phyloP scores from a whole-genome alignment of 2,113 vertebrate species.

The Tor tambroides region DNA sequence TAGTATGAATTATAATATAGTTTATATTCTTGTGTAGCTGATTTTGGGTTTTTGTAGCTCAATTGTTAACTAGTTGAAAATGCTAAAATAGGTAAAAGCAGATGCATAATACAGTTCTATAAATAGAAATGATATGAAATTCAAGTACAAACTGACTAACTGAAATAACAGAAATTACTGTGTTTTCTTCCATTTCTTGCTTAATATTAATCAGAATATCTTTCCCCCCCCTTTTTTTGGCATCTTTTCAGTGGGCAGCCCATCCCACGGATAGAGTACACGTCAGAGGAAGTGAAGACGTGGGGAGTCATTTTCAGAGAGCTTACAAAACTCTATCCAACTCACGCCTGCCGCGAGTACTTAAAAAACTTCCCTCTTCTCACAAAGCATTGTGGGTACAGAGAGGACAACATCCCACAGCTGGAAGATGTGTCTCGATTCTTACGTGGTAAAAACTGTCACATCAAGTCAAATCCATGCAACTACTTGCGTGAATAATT shows the following conservation, averaged over 20 bases:
- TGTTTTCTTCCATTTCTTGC: not conserved
- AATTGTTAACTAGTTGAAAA: not conserved
- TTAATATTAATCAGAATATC: not conserved
- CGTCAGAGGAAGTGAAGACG: slow-evolving; percentile 88
- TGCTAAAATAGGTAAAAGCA: not conserved
- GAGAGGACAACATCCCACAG: slow-evolving; percentile 95
- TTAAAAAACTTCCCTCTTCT: slow-evolving; percentile 94
- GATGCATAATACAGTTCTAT: not conserved
- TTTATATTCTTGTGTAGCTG: not conserved
- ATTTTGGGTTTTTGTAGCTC: not conserved
- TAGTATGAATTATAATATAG: slow-evolving; percentile 70
- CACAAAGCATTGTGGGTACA: slow-evolving; percentile 90
- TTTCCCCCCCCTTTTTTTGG: too few relatives aligned
- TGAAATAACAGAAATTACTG: not conserved
- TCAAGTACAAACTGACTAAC: not conserved
- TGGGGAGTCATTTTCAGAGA: slow-evolving; percentile 95
- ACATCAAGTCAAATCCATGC: not conserved
- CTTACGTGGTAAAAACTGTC: slow-evolving; percentile 83
- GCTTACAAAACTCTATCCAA: slow-evolving; percentile 93
- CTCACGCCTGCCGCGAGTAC: slow-evolving; percentile 94
- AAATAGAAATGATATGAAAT: not conserved
- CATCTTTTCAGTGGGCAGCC: slow-evolving; percentile 85
- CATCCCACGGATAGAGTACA: slow-evolving; percentile 92
- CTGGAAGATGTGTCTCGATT: slow-evolving; percentile 93
- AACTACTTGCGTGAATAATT: not conserved